Conservation (phyloP, 2,113 vertebrate species). For the Indicator maculatus region DNA sequence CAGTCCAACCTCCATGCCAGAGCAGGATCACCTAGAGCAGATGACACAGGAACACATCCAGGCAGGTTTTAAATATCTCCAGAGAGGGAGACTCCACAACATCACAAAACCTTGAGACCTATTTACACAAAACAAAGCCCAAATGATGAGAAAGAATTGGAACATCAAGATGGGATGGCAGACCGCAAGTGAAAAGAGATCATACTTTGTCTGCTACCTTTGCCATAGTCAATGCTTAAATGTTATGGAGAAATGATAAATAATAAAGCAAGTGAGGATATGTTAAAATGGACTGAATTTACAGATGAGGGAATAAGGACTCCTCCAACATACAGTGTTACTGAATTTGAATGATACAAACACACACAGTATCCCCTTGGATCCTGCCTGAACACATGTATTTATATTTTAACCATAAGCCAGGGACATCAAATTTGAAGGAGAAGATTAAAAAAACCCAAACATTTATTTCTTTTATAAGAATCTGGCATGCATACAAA, state of each 20-base stretch:
- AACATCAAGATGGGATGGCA: not conserved
- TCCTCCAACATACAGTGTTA: not conserved
- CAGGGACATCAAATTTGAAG: not conserved
- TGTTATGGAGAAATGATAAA: not conserved
- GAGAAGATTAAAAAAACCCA: not conserved
- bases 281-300: no score
- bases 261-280: no score
- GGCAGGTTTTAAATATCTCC: no score
- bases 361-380: not conserved
- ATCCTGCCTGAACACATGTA: not conserved
- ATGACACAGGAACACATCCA: no score
- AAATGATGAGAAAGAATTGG: not conserved
- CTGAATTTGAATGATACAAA: constrained; percentile 8
- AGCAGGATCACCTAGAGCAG: no score
- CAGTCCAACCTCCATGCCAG: no score
- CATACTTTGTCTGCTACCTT: not conserved
- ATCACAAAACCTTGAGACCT: not conserved
- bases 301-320: no score
- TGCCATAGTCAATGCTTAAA: not conserved
- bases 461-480: not conserved
- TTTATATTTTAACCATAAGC: constrained; percentile 35
- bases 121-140: not conserved
- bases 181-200: not conserved
- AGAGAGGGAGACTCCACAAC: no score
- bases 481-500: not conserved